Evolutionary conservation across 2,888 invertebrate species (phyloP), one percentile per base, ranked within the genome.

Genomic region (Cheilosia urbana): DNA sequence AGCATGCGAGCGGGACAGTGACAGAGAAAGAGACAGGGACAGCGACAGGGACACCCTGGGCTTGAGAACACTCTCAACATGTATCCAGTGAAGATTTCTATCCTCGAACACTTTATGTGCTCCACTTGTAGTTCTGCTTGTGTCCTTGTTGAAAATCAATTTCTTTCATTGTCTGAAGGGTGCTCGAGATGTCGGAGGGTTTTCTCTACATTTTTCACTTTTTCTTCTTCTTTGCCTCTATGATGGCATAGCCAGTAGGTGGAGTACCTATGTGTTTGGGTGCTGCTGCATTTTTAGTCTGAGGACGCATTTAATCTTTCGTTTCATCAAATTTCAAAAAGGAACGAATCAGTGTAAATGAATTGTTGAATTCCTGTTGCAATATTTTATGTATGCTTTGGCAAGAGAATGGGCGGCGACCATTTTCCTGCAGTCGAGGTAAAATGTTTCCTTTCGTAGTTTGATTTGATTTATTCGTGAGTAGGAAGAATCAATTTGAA

Each of bases 81-180:
- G 87, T 87, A 87, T 82, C 87, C 78, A 82, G 82, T 87, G 77
- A 82, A 82, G 87, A 87, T 73, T 81, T 72, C 73, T 82, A 82
- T 87, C 63, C 77, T 87, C 68, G 82, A 77, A 77, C 85, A 87
- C 85, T 87, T 87, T 82, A 77, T 87, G 77, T 82, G 85, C 85
- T 77, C 77, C 82, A 82, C 85, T 87, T 77, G 81, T 82, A 78
- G 77, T 87, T 73, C 77, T 78, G 68, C 77, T 78, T 63, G 77
- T 87, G 87, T 82, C 82, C 87, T 87, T 87, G 82, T 78, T 82
- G 87, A 87, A 82, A 87, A 87, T 82, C 87, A 82, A 87, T 87
- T 87, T 87, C 82, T 77, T 87, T 82, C 82, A 87, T 82, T 82
- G 82, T 87, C 87, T 87, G 87, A 87, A 87, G 82, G 76, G 62